phyloP scores from a whole-genome alignment of 2,113 vertebrate species.

The Phoenicopterus ruber region DNA sequence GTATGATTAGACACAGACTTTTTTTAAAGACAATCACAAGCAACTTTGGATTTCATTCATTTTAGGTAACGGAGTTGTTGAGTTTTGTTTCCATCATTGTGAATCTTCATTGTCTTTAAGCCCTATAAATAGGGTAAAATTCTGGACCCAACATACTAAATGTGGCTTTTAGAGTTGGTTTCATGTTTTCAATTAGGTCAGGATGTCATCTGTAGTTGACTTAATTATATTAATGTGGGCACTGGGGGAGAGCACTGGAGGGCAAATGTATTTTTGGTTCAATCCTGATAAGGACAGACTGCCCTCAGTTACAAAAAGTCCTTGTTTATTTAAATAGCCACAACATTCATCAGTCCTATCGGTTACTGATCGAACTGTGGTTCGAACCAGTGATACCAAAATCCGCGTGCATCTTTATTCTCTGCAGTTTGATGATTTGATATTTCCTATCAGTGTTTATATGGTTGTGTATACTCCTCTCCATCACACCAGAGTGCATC shows the following conservation, averaged over 20 bases:
- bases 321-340: background rate
- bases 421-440: background rate
- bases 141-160: background rate
- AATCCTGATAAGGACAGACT: background rate
- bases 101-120: background rate
- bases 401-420: background rate
- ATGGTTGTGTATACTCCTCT: background rate
- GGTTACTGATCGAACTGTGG: background rate
- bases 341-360: background rate
- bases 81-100: background rate
- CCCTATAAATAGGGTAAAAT: background rate
- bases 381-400: background rate
- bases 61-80: background rate
- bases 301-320: background rate
- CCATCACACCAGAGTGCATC: background rate
- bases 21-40: background rate
- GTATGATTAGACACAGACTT: background rate
- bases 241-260: background rate
- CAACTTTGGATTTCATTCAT: background rate
- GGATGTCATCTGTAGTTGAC: background rate
- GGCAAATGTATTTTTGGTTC: constrained; percentile 28
- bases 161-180: background rate
- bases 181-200: background rate
- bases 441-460: background rate
- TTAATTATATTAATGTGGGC: background rate